phyloP scores from a whole-genome alignment of 1,140 invertebrate species.

The Nephotettix cincticeps region DNA sequence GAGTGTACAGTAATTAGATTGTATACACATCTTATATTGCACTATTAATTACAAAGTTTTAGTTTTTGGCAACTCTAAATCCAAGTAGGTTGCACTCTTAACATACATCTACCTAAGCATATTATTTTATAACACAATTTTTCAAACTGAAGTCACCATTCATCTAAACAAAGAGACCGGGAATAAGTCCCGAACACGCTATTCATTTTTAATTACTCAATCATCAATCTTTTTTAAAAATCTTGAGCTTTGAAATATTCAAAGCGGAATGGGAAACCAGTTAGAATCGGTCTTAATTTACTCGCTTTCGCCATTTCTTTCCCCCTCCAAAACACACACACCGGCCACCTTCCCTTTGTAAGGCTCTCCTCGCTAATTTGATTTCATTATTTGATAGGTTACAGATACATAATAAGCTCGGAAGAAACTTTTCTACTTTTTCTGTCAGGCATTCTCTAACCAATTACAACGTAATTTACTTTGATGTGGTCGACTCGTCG shows the following conservation, averaged over 20 bases:
- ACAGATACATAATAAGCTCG: conserved; percentile 8
- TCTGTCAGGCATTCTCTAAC: background rate
- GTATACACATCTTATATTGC: too few species aligned
- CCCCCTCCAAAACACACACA: background rate
- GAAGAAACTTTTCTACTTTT: conserved; percentile 13
- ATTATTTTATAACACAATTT: too few species aligned
- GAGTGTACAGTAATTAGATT: too few species aligned
- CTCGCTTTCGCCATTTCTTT: conserved; percentile 6
- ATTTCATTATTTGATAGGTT: conserved; percentile 23
- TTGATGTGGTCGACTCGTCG: background rate
- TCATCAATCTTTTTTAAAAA: conserved; percentile 12
- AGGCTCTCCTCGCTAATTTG: background rate
- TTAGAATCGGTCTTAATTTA: conserved; percentile 17
- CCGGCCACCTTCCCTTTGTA: background rate
- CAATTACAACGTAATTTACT: conserved; percentile 9
- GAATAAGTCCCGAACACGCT: too few species aligned
- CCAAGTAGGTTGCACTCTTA: too few species aligned
- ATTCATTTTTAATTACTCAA: too few species aligned
- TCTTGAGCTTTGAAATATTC: conserved; percentile 10
- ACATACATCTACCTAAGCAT: too few species aligned
- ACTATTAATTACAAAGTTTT: too few species aligned
- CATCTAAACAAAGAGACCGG: too few species aligned
- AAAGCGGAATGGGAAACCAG: background rate
- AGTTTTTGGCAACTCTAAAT: too few species aligned
- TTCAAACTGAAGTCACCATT: too few species aligned